Conservation (phyloP, 2,113 vertebrate species). For the Spermophilus dauricus region DNA sequence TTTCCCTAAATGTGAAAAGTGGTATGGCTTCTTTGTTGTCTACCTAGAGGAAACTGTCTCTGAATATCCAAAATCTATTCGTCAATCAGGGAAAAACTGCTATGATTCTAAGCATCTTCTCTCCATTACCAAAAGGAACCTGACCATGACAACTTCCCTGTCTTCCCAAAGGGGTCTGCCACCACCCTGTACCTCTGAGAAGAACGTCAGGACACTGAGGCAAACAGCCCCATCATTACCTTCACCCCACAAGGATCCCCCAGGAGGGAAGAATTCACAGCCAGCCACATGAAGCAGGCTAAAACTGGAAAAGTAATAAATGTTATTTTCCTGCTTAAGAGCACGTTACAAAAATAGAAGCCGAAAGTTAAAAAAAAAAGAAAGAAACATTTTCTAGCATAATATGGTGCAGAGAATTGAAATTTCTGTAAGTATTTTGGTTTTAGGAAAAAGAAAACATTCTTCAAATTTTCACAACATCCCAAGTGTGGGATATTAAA, state of each 20-base stretch:
- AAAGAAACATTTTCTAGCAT: slow-evolving; percentile 10
- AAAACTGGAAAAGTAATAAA: slow-evolving; percentile 59
- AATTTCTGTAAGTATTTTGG: slow-evolving; percentile 58
- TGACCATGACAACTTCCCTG: neutral
- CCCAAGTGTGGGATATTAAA: neutral
- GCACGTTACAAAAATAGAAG: slow-evolving; percentile 68
- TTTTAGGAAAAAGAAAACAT: slow-evolving; percentile 13
- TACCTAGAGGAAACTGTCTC: neutral
- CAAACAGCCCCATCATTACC: neutral
- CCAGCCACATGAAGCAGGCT: slow-evolving; percentile 25
- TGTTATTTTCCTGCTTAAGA: slow-evolving; percentile 66
- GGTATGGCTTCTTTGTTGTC: neutral
- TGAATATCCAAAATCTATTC: neutral
- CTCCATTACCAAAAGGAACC: neutral
- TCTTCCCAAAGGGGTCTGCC: neutral
- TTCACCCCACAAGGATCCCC: neutral
- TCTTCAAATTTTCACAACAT: slow-evolving; percentile 9
- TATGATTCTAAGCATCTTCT: neutral
- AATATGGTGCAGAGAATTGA: slow-evolving; percentile 1
- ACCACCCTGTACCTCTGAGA: too few relatives aligned
- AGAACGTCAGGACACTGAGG: neutral
- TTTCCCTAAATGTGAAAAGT: neutral
- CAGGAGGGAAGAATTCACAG: neutral
- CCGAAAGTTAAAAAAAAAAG: neutral
- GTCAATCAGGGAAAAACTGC: neutral